These are phyloP conservation scores for Cephonodes hylas DNA, from an alignment of 2,888 invertebrate genomes.

Conservation along the genomic window DNA sequence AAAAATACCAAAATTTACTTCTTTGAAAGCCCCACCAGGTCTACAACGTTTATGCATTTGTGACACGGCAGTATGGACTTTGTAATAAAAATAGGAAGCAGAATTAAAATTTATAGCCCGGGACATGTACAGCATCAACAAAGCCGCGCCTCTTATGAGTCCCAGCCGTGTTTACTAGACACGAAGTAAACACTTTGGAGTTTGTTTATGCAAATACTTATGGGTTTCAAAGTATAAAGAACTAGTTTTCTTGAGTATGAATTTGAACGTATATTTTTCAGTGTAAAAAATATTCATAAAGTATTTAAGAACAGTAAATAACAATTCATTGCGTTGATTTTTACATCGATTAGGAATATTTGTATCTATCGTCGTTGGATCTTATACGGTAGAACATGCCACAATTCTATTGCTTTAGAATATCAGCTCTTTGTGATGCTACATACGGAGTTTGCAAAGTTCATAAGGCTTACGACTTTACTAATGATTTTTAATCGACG, in stretches of 20 bases:
- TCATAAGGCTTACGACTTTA: too few relatives aligned
- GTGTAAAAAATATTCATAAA: too few relatives aligned
- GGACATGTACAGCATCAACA: neutral
- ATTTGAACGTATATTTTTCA: too few relatives aligned
- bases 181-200: neutral
- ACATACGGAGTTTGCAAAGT: too few relatives aligned
- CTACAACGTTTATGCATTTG: neutral
- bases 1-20: neutral
- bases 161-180: neutral
- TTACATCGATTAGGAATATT: too few relatives aligned
- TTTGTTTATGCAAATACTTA: neutral
- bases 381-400: too few relatives aligned
- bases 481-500: too few relatives aligned
- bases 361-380: too few relatives aligned
- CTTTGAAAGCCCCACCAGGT: neutral
- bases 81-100: neutral
- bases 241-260: neutral
- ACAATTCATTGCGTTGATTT: too few relatives aligned
- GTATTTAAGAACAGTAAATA: too few relatives aligned
- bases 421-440: too few relatives aligned
- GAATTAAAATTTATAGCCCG: neutral
- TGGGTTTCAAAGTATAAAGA: constrained; percentile 1
- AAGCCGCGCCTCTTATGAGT: neutral
- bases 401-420: too few relatives aligned
- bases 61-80: neutral